Conservation (phyloP, 1,140 invertebrate species). For the Plutomurus gul region DNA sequence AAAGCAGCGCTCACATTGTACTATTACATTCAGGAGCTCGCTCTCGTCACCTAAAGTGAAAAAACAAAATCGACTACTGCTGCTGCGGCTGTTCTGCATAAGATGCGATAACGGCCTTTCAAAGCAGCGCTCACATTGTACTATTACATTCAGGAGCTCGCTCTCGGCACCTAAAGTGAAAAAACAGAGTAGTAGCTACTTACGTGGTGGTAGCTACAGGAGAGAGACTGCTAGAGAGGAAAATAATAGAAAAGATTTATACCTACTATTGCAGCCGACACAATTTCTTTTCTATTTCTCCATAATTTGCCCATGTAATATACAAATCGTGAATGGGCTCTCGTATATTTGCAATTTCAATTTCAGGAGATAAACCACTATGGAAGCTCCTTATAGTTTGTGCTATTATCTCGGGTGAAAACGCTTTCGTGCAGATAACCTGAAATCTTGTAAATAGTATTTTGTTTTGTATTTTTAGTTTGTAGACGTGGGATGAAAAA, state of each 20-base stretch:
- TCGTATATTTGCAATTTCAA: conserved; percentile 15
- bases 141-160: background rate
- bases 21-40: background rate
- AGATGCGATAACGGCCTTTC: background rate
- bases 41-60: background rate
- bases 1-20: background rate
- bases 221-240: no score
- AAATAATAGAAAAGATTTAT: no score
- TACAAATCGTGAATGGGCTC: background rate
- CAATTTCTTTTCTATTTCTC: no score
- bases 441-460: no score
- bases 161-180: background rate
- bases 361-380: background rate
- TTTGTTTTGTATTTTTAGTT: no score
- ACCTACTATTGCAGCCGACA: no score
- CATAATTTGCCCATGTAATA: no score
- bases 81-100: background rate
- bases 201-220: no score
- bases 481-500: no score
- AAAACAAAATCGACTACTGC: background rate
- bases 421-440: background rate
- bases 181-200: background rate
- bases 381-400: background rate
- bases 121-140: background rate
- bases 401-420: background rate